Evolutionary conservation across 2,888 invertebrate genomes (phyloP).

Genomic region (Zygothrica quintamaculata): DNA sequence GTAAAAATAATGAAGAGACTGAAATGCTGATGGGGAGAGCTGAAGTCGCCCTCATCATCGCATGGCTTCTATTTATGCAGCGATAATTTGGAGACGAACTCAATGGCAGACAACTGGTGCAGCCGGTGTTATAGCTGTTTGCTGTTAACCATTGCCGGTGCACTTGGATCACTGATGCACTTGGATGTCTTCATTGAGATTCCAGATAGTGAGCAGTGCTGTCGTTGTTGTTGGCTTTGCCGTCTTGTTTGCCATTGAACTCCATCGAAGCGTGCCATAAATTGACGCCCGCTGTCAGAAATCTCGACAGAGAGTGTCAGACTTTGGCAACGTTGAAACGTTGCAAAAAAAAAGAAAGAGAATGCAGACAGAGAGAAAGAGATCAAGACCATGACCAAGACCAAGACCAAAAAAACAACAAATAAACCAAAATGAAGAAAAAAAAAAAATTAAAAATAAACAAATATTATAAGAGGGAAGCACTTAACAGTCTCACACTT

Average conservation of each 20-base stretch:
- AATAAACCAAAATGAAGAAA: constrained; percentile 12
- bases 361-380: constrained; percentile 2
- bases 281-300: constrained; percentile 70
- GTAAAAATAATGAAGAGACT: constrained; percentile 52
- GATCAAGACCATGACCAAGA: constrained; percentile 13
- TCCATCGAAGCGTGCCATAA: constrained; percentile 79
- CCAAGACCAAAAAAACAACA: constrained; percentile 30
- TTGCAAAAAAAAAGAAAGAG: background rate
- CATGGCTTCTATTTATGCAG: constrained; percentile 62
- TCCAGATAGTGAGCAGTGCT: constrained; percentile 23
- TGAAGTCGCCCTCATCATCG: constrained; percentile 42
- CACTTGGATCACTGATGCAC: constrained; percentile 37
- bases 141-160: background rate
- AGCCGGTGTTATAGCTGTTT: constrained; percentile 16
- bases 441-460: too few species aligned
- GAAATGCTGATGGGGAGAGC: constrained; percentile 12
- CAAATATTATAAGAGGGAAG: constrained; percentile 33
- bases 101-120: constrained; percentile 23
- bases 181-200: constrained; percentile 63
- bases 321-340: constrained; percentile 6
- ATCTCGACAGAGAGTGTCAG: constrained; percentile 42
- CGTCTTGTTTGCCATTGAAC: constrained; percentile 67
- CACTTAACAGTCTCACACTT: constrained; percentile 54
- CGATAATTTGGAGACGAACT: constrained; percentile 68
- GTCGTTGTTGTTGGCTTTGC: constrained; percentile 7